Conservation (phyloP, 1,140 invertebrate species). For the Vanessa tameamea region DNA sequence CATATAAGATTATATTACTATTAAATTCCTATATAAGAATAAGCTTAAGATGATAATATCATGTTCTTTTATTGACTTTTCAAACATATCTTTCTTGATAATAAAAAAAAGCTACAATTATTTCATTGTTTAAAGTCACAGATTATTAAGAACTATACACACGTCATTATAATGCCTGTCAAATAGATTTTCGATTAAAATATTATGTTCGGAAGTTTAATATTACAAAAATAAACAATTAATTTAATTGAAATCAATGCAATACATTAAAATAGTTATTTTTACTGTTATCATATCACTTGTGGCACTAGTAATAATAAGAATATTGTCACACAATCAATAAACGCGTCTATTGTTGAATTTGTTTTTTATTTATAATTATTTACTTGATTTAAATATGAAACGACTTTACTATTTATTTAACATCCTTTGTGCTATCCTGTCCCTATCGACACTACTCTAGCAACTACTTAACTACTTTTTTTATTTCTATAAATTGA, state of each 20-base stretch:
- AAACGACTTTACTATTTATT: no score
- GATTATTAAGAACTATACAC: constrained; percentile 5
- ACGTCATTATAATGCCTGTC: background rate
- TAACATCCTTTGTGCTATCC: no score
- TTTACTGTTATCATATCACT: constrained; percentile 63
- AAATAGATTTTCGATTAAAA: constrained; percentile 7
- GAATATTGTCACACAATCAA: constrained; percentile 57
- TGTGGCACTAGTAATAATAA: constrained; percentile 63
- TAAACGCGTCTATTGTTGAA: constrained; percentile 54
- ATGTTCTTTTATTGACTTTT: constrained; percentile 28
- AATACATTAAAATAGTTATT: constrained; percentile 60
- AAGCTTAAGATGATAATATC: constrained; percentile 34
- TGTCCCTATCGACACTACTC: no score
- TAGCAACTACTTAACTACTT: no score
- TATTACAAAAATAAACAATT: constrained; percentile 27
- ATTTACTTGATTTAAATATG: background rate
- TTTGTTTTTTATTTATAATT: constrained; percentile 35
- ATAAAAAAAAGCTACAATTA: background rate
- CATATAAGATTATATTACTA: constrained; percentile 51
- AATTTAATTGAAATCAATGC: constrained; percentile 50
- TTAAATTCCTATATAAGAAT: constrained; percentile 44
- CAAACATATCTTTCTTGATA: constrained; percentile 19
- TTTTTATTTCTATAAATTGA: no score
- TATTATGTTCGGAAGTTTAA: constrained; percentile 3
- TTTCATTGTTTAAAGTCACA: constrained; percentile 8